Evolutionary conservation across 2,113 vertebrate genomes (phyloP).

Genomic region (Stegastes partitus): DNA sequence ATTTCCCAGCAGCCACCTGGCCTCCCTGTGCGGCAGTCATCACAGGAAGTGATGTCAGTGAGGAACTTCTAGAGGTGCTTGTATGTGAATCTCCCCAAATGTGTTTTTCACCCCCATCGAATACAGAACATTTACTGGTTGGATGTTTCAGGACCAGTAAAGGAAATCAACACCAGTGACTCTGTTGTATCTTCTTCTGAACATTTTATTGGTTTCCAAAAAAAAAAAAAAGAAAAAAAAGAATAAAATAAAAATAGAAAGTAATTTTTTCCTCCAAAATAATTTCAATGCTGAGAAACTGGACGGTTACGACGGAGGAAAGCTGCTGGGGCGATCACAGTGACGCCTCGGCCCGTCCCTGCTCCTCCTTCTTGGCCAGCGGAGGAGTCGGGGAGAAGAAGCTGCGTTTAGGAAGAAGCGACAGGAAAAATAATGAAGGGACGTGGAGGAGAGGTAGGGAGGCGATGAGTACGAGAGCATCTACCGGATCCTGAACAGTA

Average conservation of each 20-base stretch:
- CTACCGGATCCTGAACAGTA: neutral
- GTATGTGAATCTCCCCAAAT: no score
- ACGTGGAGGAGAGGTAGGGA: no score
- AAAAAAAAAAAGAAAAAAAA: conserved; percentile 70
- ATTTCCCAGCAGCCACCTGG: conserved; percentile 32
- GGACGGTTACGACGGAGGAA: conserved; percentile 69
- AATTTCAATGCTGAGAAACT: conserved; percentile 59
- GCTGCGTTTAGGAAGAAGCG: conserved; percentile 42
- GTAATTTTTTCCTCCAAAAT: conserved; percentile 67
- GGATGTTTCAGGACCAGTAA: no score
- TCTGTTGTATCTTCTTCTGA: conserved; percentile 22
- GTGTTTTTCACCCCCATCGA: no score
- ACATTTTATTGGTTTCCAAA: conserved; percentile 82
- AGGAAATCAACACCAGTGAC: neutral
- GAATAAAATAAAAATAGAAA: conserved; percentile 76
- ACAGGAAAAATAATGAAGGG: neutral
- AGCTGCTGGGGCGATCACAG: conserved; percentile 27
- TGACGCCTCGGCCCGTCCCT: conserved; percentile 13
- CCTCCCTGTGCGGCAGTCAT: neutral
- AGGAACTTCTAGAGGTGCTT: no score
- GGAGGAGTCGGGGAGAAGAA: conserved; percentile 58
- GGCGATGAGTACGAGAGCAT: neutral
- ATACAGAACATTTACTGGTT: no score
- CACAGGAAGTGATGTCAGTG: conserved; percentile 40
- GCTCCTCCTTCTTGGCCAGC: conserved; percentile 49